Percentiles rank a stretch among this genome's conserved stretches.
These are phyloP conservation scores for Dipodomys spectabilis DNA, from an alignment of 2,113 vertebrate species.

Conservation along the genomic window DNA sequence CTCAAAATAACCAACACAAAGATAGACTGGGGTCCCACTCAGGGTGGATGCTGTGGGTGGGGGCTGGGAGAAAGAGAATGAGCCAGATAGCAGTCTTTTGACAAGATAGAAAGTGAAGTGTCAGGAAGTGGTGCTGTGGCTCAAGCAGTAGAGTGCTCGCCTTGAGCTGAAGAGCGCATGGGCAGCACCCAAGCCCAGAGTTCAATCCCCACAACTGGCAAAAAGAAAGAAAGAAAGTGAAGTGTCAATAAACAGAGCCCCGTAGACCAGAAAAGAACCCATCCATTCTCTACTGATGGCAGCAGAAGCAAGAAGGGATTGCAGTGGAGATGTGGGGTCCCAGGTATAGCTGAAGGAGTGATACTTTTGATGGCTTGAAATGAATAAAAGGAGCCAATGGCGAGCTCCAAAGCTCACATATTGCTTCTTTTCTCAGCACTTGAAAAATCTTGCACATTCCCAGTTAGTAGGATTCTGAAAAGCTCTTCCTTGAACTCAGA, in stretches of 20 bases:
- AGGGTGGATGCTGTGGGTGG: too few species aligned
- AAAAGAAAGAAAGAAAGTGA: neutral
- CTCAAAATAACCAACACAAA: too few species aligned
- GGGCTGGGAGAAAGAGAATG: too few species aligned
- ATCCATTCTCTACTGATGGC: neutral
- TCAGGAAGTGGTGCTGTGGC: neutral
- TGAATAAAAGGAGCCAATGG: neutral
- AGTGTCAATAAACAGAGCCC: neutral
- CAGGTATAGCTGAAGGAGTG: fast-evolving
- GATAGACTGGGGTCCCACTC: too few species aligned
- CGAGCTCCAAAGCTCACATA: neutral
- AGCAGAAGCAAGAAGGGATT: neutral
- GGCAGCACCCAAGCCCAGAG: too few species aligned
- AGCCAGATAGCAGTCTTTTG: neutral
- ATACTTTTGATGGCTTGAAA: neutral
- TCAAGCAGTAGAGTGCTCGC: too few species aligned
- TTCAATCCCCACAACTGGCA: too few species aligned
- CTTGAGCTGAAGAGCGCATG: too few species aligned
- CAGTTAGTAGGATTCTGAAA: neutral
- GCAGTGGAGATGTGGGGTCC: too few species aligned
- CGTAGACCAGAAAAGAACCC: neutral
- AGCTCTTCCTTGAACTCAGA: neutral
- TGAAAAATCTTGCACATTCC: neutral
- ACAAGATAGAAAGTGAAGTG: neutral
- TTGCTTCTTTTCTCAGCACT: too few species aligned